Conservation (phyloP, 2,888 invertebrate genomes). For the Scaptomyza tumidula region DNA sequence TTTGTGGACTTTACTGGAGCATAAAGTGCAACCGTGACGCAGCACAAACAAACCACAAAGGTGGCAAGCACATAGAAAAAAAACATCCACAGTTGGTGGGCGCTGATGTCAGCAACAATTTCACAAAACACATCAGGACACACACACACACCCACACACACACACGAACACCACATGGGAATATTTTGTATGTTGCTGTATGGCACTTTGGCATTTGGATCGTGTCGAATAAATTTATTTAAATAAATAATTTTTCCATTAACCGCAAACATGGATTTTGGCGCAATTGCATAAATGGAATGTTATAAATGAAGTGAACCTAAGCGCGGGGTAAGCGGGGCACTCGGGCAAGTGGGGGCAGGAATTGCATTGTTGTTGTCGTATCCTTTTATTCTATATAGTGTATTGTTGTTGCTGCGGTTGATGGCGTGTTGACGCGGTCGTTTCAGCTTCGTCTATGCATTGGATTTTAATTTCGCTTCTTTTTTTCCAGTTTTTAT, state of each 20-base stretch:
- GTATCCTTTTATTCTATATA: not conserved
- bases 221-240: conserved; percentile 72
- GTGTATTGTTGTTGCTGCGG: conserved; percentile 50
- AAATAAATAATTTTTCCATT: conserved; percentile 78
- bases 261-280: conserved; percentile 76
- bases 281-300: conserved; percentile 76
- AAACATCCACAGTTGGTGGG: conserved; percentile 20
- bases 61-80: not conserved
- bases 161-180: conserved; percentile 8
- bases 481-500: conserved; percentile 3
- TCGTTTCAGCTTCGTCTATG: conserved; percentile 42
- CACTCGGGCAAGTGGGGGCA: not conserved
- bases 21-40: conserved; percentile 17
- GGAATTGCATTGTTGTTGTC: conserved; percentile 2
- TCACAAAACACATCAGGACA: conserved; percentile 5
- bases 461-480: conserved; percentile 32
- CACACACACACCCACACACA: not conserved
- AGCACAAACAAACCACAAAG: conserved; percentile 33
- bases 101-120: conserved; percentile 64
- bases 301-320: conserved; percentile 70
- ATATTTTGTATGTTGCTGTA: conserved; percentile 16
- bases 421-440: conserved; percentile 67
- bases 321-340: conserved; percentile 9
- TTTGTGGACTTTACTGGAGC: conserved; percentile 7
- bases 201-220: conserved; percentile 22